These are phyloP conservation scores for Flexamia atlantica DNA, from an alignment of 2,888 invertebrate genomes.

Conservation along the genomic window DNA sequence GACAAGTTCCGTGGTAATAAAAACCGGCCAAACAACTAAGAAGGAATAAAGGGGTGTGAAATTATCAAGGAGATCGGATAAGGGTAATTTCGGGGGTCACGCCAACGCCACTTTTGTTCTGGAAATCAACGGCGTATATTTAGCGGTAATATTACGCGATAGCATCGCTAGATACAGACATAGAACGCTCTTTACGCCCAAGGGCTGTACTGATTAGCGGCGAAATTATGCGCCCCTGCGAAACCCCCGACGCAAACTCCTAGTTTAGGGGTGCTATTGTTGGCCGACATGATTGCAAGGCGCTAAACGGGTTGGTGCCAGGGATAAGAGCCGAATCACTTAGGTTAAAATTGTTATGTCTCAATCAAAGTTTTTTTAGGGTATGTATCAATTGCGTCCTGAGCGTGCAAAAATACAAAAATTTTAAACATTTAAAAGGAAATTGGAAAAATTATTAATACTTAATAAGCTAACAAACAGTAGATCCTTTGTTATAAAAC, in stretches of 20 bases:
- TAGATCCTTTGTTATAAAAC: no score
- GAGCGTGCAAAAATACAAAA: no score
- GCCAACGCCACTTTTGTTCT: constrained; percentile 61
- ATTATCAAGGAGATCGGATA: constrained; percentile 53
- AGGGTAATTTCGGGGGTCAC: constrained; percentile 51
- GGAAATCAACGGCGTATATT: constrained; percentile 61
- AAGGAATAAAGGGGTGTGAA: constrained; percentile 56
- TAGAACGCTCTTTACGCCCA: constrained; percentile 12
- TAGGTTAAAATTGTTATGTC: no score
- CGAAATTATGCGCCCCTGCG: constrained; percentile 15
- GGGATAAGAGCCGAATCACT: not conserved
- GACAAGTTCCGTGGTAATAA: constrained; percentile 49
- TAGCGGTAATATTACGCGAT: constrained; percentile 54
- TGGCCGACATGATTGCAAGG: not conserved
- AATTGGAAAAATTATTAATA: no score
- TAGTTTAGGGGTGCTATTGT: not conserved
- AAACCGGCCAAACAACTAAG: constrained; percentile 44
- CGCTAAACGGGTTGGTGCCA: not conserved
- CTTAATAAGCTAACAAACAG: no score
- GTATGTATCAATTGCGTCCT: no score
- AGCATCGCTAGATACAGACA: constrained; percentile 32
- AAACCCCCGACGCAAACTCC: constrained; percentile 9
- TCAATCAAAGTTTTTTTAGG: no score
- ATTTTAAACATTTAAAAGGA: no score
- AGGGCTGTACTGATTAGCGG: constrained; percentile 15